Conservation (phyloP, 2,888 invertebrate species). For the Cyaniris semiargus region DNA sequence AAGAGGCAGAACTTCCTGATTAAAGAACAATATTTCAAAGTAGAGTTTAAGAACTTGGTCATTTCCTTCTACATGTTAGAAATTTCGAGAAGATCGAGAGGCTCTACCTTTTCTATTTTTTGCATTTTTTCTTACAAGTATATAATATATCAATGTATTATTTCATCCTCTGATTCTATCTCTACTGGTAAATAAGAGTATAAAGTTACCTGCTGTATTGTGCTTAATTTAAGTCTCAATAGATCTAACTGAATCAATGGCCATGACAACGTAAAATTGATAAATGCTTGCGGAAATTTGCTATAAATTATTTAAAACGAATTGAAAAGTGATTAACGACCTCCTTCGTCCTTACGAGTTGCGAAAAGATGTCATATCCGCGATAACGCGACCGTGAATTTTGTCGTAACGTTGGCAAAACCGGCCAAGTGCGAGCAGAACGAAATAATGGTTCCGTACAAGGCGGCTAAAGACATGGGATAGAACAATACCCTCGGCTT, state of each 20-base stretch:
- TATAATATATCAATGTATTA: too few relatives aligned
- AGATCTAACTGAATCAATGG: background rate
- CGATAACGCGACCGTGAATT: background rate
- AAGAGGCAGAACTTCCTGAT: too few relatives aligned
- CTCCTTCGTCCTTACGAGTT: slow-evolving; percentile 4
- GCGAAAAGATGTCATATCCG: slow-evolving; percentile 14
- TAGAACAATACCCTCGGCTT: too few relatives aligned
- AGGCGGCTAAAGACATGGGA: too few relatives aligned
- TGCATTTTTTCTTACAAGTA: too few relatives aligned
- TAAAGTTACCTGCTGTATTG: background rate
- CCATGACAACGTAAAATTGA: background rate
- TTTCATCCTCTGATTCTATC: background rate
- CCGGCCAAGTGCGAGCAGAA: background rate
- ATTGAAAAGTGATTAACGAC: background rate
- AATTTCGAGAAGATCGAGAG: too few relatives aligned
- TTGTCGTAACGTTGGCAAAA: background rate
- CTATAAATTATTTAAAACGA: slow-evolving; percentile 3
- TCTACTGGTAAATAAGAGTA: background rate
- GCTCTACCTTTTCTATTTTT: too few relatives aligned
- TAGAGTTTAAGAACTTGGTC: background rate
- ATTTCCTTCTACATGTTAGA: background rate
- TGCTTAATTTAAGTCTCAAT: background rate
- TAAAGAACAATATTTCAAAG: background rate
- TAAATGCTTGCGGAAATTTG: background rate
- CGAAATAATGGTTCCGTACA: too few relatives aligned